phyloP scores from a whole-genome alignment of 2,797 vertebrate species.

The Hafferia zeledoni region DNA sequence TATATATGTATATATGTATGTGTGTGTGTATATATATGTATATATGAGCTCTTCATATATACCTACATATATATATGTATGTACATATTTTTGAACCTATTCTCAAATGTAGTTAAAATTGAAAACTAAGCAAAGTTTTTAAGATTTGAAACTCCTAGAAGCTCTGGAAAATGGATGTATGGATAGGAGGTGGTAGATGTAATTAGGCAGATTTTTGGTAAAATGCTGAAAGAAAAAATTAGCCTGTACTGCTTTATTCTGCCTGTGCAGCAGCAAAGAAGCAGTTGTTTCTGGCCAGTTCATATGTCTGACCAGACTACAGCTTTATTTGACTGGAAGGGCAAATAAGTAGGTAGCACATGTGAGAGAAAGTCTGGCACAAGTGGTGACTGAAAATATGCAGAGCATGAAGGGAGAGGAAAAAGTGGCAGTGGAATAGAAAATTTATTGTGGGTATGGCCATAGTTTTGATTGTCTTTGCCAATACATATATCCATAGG shows the following conservation, averaged over 20 bases:
- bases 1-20: no score
- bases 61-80: no score
- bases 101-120: background rate
- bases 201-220: background rate
- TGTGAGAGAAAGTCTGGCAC: background rate
- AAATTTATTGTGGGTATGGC: background rate
- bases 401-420: background rate
- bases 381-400: background rate
- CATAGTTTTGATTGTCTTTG: background rate
- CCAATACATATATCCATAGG: no score
- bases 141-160: background rate
- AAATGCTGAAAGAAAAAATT: background rate
- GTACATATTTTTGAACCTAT: background rate
- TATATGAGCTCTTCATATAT: no score
- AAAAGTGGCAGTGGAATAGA: background rate
- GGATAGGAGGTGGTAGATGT: background rate
- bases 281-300: background rate
- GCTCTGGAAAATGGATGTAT: background rate
- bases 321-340: background rate
- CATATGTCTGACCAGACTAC: background rate
- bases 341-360: background rate
- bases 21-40: no score
- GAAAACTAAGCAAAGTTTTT: background rate
- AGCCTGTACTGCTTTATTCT: background rate
- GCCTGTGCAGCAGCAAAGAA: background rate